Evolutionary conservation across 2,797 vertebrate genomes (phyloP), one percentile per base, ranked within the genome.

Genomic region (Brachyalestes nurse): DNA sequence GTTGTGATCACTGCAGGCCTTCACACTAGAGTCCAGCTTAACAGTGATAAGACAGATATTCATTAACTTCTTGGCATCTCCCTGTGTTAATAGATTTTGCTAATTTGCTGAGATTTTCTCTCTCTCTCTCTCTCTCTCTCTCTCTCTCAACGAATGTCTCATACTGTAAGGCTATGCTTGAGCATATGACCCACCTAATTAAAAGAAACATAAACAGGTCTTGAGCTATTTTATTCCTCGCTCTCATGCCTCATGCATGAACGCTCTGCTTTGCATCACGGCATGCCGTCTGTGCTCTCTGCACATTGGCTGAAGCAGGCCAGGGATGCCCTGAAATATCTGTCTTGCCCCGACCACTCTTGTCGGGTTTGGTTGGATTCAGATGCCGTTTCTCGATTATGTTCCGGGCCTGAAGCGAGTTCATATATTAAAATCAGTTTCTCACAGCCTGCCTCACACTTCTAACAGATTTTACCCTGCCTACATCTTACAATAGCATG

Each of bases 1-100:
- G 5, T 9, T 45, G 42, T 45, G 42, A 45, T 45, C 42, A 45
- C 42, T 45, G 42, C 42, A 6, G 42, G 6, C 42, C 42, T 45
- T 2, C 42, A 45, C 42, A 45, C 42, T 45, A 45, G 42, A 45
- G 42, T 9, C 42, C 42, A 45, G 9, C 9, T 45, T 45, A 45
- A 45, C 42, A 6, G 1, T 45, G 42, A 28, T 28, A 28, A 28
- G 1, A 28, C 28, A 28, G 28, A 28, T 28, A 28, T 28, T 28
- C 28, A 28, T 28, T 28, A 28, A 28, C 5, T 38, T 2, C 12
- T 2, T 16, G 21, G 3, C 1, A 3, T 34, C 45, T 60, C 9
- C 14, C 8, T 16, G 66, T 70, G 75, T 72, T 85, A 78, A 89
- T 85, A 87, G 72, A 71, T 86, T 17, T 40, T 57, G 40, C 40